phyloP scores from a whole-genome alignment of 1,140 invertebrate species.

The Cotesia vestalis region DNA sequence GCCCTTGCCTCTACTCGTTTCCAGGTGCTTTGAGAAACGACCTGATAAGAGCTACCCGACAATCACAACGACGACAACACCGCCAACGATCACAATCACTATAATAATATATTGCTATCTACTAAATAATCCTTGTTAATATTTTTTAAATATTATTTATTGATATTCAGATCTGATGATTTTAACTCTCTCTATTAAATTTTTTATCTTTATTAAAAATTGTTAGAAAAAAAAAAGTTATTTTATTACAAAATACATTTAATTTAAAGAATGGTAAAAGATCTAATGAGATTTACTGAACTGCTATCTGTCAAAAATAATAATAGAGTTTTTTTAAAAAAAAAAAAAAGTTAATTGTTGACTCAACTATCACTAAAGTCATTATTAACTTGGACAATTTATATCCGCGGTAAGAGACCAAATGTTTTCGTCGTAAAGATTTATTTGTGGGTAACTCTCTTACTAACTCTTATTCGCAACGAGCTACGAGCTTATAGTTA shows the following conservation, averaged over 20 bases:
- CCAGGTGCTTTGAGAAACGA: slow-evolving; percentile 57
- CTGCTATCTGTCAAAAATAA: slow-evolving; percentile 24
- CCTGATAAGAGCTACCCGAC: slow-evolving; percentile 54
- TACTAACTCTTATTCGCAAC: no score
- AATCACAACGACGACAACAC: slow-evolving; percentile 14
- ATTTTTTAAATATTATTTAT: no score
- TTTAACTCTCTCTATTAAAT: no score
- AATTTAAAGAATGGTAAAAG: no score
- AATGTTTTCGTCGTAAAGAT: slow-evolving; percentile 51
- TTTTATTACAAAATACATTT: no score
- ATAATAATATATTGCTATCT: not conserved
- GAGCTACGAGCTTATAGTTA: no score
- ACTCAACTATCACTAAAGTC: slow-evolving; percentile 32
- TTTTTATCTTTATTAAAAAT: no score
- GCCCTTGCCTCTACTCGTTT: slow-evolving; percentile 51
- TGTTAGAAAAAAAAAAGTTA: no score
- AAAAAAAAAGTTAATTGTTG: slow-evolving; percentile 21
- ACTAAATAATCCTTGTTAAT: no score
- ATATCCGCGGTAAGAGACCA: slow-evolving; percentile 40
- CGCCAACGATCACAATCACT: not conserved
- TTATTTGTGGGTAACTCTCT: slow-evolving; percentile 50
- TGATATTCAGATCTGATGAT: no score
- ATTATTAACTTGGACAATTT: slow-evolving; percentile 40
- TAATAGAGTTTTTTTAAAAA: not conserved
- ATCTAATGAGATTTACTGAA: no score